Base-by-base conservation (phyloP, 2,113 vertebrate genomes). In the Gorsachius goisagi region DNA sequence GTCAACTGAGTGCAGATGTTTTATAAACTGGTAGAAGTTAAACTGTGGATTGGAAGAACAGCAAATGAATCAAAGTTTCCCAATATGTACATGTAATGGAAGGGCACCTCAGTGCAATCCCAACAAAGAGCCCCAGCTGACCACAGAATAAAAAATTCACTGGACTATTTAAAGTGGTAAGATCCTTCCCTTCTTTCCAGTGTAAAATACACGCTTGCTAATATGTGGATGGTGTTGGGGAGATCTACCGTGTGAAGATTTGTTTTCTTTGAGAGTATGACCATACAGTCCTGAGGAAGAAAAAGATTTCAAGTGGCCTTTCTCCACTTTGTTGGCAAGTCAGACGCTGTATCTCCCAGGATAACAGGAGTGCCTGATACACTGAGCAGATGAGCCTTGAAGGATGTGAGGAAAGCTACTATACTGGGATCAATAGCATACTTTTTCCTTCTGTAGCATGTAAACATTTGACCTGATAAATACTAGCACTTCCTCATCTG, bases 311-410 rank as follows among this genome's bases (percentile, higher is more conserved):
- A 95, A 96, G 96, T 92, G 83, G 85, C 83, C 92, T 97, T 97
- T 98, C 97, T 97, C 55, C 95, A 95, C 94, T 94, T 94, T 19
- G 76, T 92, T 92, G 84, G 37, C 91, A 77, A 44, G 92, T 97
- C 82, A 93, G 90, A 52, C 88, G 19, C 84, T 95, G 12, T 95
- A 84, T 92, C 75, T 90, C 71, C 63, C 78, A 56, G 76, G 95
- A 95, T 94, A 94, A 83, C 22, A 71, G 59, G 22, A 74, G 93
- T 94, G 90, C 77, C 73, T 91, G 79, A 83, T 89, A 94, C 82
- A 93, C 62, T 95, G 83, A 89, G 60, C 97, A 97, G 93, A 95
- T 90, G 67, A 49, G 44, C 58, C 86, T 75, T 93, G 74, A 97
- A 96, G 85, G 74, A 83, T 71, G 87, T 95, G 92, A 95, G 89